phyloP scores from a whole-genome alignment of 30 jellyfish, hydroid and myxozoan species.

The Aurelia aurita region DNA sequence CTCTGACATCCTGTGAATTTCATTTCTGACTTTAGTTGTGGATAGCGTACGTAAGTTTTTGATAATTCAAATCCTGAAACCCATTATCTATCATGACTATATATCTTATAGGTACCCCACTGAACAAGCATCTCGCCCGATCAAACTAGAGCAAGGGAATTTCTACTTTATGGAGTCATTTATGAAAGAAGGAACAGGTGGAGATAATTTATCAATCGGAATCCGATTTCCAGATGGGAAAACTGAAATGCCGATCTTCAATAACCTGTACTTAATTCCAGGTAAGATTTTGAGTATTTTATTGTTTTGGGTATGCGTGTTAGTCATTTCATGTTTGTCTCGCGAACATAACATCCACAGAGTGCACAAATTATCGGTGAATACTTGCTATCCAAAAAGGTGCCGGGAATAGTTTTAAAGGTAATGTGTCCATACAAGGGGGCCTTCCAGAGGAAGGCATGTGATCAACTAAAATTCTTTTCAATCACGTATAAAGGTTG shows the following conservation, averaged over 20 bases:
- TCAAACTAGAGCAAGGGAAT: constrained; percentile 69
- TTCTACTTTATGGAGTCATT: constrained; percentile 92
- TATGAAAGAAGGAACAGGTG: constrained; percentile 97
- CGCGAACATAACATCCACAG: neutral
- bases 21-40: too few relatives aligned
- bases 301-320: neutral
- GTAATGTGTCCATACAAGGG: too few relatives aligned
- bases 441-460: too few relatives aligned
- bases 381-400: too few relatives aligned
- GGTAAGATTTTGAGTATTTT: constrained; percentile 25
- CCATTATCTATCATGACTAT: too few relatives aligned
- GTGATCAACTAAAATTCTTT: too few relatives aligned
- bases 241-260: constrained; percentile 77
- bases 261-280: constrained; percentile 87
- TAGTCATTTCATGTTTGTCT: neutral
- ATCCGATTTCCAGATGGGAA: constrained; percentile 91
- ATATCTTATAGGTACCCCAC: constrained; percentile 67
- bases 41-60: too few relatives aligned
- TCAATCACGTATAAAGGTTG: too few relatives aligned
- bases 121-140: constrained; percentile 89
- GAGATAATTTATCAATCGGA: constrained; percentile 96
- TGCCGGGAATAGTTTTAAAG: too few relatives aligned
- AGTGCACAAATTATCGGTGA: neutral
- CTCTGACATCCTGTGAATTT: too few relatives aligned
- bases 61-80: too few relatives aligned